Conservation (phyloP, 2,888 invertebrate genomes). For the Caenorhabditis plicata region DNA sequence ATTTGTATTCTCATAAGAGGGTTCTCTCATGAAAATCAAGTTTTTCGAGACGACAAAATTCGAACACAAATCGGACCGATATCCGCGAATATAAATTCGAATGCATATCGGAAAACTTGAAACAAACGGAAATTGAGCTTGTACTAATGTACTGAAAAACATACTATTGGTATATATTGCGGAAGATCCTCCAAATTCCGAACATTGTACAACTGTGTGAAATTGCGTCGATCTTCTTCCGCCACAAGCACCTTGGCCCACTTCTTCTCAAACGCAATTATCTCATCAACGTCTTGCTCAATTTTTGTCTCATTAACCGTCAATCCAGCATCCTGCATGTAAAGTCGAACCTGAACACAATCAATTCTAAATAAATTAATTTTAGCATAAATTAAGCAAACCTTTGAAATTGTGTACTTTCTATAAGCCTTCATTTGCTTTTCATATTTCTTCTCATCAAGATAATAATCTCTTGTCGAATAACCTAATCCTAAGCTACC, state of each 20-base stretch:
- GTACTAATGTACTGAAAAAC: conserved; percentile 1
- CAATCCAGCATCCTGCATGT: conserved; percentile 54
- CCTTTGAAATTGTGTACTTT: conserved; percentile 50
- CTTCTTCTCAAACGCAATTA: conserved; percentile 55
- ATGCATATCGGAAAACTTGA: background rate
- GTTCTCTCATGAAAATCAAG: too few species aligned
- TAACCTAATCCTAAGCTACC: conserved; percentile 62
- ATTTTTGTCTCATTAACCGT: conserved; percentile 43
- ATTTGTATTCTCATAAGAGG: too few species aligned
- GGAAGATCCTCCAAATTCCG: conserved; percentile 46
- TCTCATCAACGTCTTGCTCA: conserved; percentile 55
- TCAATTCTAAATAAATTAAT: background rate
- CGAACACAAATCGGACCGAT: too few species aligned
- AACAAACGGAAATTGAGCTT: background rate
- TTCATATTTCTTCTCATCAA: conserved; percentile 59
- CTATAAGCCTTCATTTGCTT: conserved; percentile 63
- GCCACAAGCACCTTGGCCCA: conserved; percentile 59
- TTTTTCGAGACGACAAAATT: too few species aligned
- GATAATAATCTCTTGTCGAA: conserved; percentile 61
- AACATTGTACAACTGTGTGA: conserved; percentile 55
- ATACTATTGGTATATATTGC: conserved; percentile 55
- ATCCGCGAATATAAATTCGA: too few species aligned
- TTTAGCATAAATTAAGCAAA: conserved; percentile 1
- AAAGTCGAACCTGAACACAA: conserved; percentile 36
- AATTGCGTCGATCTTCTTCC: conserved; percentile 61